phyloP scores from a whole-genome alignment of 2,797 vertebrate species.

The Scolopax rusticola region DNA sequence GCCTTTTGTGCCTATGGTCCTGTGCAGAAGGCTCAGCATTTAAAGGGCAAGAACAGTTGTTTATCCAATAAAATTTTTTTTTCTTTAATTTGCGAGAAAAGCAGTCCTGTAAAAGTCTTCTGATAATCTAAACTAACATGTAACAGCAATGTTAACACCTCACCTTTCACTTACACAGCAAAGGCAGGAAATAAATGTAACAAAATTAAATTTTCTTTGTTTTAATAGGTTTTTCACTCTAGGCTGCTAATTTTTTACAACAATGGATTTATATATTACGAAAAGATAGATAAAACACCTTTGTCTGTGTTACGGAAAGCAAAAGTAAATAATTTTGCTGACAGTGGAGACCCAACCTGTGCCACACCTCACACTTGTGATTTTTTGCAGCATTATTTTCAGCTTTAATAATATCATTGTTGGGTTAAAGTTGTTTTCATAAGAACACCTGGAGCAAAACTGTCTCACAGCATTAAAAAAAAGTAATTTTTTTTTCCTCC shows the following conservation, averaged over 20 bases:
- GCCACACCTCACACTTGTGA: neutral
- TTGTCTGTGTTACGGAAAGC: neutral
- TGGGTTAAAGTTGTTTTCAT: neutral
- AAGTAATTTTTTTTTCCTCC: no score
- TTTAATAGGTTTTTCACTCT: neutral
- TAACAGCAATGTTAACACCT: neutral
- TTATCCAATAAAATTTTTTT: neutral
- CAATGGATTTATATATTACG: neutral
- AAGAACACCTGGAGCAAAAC: neutral
- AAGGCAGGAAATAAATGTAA: neutral
- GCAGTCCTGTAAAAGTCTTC: neutral
- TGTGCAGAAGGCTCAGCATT: neutral
- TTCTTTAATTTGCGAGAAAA: neutral
- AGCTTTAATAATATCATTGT: neutral
- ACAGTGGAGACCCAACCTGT: neutral
- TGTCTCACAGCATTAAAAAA: neutral
- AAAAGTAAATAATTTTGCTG: neutral
- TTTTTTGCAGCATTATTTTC: neutral
- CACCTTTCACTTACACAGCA: neutral
- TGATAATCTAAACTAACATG: neutral
- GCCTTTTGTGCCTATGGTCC: slow-evolving; percentile 8
- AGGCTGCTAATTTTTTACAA: neutral
- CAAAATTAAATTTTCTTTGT: neutral
- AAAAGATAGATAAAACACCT: neutral
- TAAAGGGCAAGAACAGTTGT: neutral